A percentile compares a stretch with the other conserved stretches of the same genome.
These are phyloP conservation scores for Chelon auratus DNA, from an alignment of 2,797 vertebrate species.

Conservation along the genomic window DNA sequence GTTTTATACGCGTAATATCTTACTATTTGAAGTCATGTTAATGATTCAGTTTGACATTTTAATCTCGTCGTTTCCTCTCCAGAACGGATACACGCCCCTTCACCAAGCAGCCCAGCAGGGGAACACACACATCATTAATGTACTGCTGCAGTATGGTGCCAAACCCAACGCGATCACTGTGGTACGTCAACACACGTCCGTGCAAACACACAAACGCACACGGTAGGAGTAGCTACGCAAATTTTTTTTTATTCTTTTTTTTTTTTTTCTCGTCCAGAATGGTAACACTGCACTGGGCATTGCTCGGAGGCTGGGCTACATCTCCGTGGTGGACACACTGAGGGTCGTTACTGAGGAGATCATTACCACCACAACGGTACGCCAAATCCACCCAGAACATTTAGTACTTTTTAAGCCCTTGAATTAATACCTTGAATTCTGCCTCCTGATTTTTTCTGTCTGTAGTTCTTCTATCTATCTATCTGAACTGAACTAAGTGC, in stretches of 20 bases:
- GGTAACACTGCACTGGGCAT: constrained; percentile 98
- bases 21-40: too few species aligned
- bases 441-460: too few species aligned
- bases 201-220: neutral
- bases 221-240: neutral
- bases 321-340: constrained; percentile 98
- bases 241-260: neutral
- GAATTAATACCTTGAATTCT: too few species aligned
- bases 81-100: constrained; percentile 97
- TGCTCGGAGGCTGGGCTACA: constrained; percentile 95
- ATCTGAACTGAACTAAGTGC: neutral
- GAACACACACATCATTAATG: constrained; percentile 97
- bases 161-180: constrained; percentile 94
- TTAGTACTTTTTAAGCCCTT: neutral
- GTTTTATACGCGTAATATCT: too few species aligned
- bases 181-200: constrained; percentile 77
- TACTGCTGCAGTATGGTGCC: constrained; percentile 93
- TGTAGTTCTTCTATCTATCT: too few species aligned
- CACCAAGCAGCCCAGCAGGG: constrained; percentile 99
- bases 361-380: constrained; percentile 94
- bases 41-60: too few species aligned
- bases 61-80: constrained; percentile 18
- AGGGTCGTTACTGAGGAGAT: constrained; percentile 97
- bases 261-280: constrained; percentile 83
- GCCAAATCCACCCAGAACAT: constrained; percentile 36